Evolutionary conservation across 2,113 vertebrate species (phyloP).

Genomic region (Meles meles): DNA sequence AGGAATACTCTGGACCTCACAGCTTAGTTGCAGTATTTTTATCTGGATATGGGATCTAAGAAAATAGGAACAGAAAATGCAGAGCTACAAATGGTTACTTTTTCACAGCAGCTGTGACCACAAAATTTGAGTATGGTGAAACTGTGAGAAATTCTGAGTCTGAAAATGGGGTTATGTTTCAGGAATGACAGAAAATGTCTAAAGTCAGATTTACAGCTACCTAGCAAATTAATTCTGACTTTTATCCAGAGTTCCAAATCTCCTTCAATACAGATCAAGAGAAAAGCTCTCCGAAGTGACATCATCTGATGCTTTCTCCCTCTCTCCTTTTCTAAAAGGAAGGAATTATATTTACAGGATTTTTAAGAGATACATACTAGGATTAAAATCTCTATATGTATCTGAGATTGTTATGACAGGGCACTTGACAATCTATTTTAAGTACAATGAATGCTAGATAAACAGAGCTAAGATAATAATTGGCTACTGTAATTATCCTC

Average conservation of each 20-base stretch:
- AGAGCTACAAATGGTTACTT: constrained; percentile 2
- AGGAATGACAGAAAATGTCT: constrained; percentile 13
- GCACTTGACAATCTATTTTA: constrained; percentile 4
- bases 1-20: not conserved
- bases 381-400: not conserved
- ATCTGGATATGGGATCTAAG: constrained; percentile 24
- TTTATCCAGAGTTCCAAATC: constrained; percentile 39
- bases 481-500: constrained; percentile 62
- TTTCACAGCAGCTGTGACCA: not conserved
- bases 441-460: constrained; percentile 52
- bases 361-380: not conserved
- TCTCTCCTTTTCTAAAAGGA: not conserved
- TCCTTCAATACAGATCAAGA: not conserved
- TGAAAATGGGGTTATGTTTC: constrained; percentile 4
- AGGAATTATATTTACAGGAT: constrained; percentile 22
- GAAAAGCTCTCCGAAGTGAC: constrained; percentile 55
- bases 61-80: constrained; percentile 18
- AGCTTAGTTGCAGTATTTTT: constrained; percentile 35
- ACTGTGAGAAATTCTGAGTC: constrained; percentile 11
- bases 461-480: constrained; percentile 27
- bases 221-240: constrained; percentile 15
- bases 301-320: not conserved
- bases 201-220: constrained; percentile 19
- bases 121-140: constrained; percentile 35
- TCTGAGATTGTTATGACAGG: not conserved